Evolutionary conservation across 1,140 invertebrate genomes (phyloP), one percentile per base, ranked within the genome.

Genomic region (Panagrolaimus sp.): DNA sequence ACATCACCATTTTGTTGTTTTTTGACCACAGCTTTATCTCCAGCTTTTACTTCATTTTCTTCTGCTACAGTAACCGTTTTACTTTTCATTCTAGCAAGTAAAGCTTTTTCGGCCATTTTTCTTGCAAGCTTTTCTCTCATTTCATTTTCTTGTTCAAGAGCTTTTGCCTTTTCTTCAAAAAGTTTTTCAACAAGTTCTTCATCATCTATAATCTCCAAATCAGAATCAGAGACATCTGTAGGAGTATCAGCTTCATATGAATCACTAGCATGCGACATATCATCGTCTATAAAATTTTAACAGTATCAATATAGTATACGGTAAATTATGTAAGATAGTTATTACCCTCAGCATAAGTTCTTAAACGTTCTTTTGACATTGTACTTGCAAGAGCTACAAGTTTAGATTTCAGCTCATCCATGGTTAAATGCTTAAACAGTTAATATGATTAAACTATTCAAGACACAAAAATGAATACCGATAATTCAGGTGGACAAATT

Each of bases 401-500:
- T 27, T 27, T 20, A 11, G 20, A 14, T 27, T 57, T 57, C 51
- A 57, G 8, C n/a, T 57, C 51, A 57, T 57, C 51, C 51, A 57
- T 27, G 0, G 51, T 57, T 27, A 57, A 23, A 57, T 57, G 51
- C n/a, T 57, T 11, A 1, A 38, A n/a, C n/a, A 38, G 7, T 38
- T 38, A 38, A 38, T 4, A 4, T 38, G 31, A 38, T 4, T 38
- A 38, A 38, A 38, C 31, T 38, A 38, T 7, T n/a, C n/a, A 2
- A 7, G 2, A 38, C 2, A 2, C 31, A 38, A 38, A 38, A 38
- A 38, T 38, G 31, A 7, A 38, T 4, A 38, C 31, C 31, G 31
- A 38, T 38, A 57, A 27, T 57, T 57, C 51, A 11, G 51, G 51
- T 13, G 51, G 51, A 57, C 51, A 57, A 27, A 57, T 57, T 5